Base-by-base conservation (phyloP, 2,113 vertebrate genomes). In the Parus major region DNA sequence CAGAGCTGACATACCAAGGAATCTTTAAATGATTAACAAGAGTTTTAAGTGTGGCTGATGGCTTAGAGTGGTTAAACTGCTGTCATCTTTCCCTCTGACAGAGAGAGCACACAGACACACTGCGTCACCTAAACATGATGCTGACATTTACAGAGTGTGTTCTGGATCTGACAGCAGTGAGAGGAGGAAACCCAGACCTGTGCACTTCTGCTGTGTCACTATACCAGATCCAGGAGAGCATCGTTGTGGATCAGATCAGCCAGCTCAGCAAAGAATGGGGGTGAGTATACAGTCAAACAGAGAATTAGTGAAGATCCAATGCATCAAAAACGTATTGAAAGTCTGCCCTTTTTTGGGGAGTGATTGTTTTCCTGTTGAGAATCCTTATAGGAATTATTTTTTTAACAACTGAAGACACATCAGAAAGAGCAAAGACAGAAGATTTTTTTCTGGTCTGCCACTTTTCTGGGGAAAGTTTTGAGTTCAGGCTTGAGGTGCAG, bases 181-280 rank as follows among this genome's bases (percentile, higher is more conserved):
- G 98, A 33, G 98, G 97, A 42, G 97, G 98, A 1, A 98, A 98
- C 81, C 98, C 98, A 14, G 99, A 99, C 46, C 96, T 99, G 11
- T 99, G 98, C 9, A 88, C 98, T 31, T 99, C 99, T 1, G 98
- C 99, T 2, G 97, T 98, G 11, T 99, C 99, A 1, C 96, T 99
- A 36, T 99, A 99, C 95, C 99, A 99, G 42, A 99, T 99, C 53
- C 99, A 99, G 90, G 99, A 99, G 95, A 99, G 99, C 33, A 98
- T 99, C 76, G 98, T 99, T 5, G 99, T 99, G 55, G 99, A 99
- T 98, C 99, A 99, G 98, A 99, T 99, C 94, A 99, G 99, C 97
- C 99, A 99, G 94, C 98, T 99, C 88, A 99, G 99, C 98, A 99
- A 98, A 94, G 99, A 99, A 49, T 99, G 99, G 99, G 99, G 99